Conservation (phyloP, 2,113 vertebrate genomes). For the Neoarius graeffei region DNA sequence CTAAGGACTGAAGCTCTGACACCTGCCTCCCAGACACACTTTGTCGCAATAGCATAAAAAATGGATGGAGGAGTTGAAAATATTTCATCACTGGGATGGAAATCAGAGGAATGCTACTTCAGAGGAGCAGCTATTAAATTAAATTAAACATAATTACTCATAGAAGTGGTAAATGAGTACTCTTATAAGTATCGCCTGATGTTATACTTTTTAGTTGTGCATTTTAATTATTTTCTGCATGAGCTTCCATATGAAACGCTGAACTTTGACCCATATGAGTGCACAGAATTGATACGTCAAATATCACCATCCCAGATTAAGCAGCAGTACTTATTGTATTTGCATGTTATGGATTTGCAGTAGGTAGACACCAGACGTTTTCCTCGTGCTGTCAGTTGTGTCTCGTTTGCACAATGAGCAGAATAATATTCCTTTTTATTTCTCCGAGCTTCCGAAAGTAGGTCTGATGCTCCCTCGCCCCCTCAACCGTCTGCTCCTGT, state of each 20-base stretch:
- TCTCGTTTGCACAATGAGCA: not conserved
- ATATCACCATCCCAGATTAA: not conserved
- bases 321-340: not conserved
- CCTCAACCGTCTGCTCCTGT: slow-evolving; percentile 59
- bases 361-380: not conserved
- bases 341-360: not conserved
- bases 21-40: slow-evolving; percentile 44
- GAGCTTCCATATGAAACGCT: not conserved
- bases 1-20: slow-evolving; percentile 33
- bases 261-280: not conserved
- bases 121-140: not conserved
- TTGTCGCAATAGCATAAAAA: slow-evolving; percentile 22
- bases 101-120: not conserved
- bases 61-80: not conserved
- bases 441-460: slow-evolving; percentile 61
- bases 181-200: not conserved
- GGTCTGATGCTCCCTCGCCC: slow-evolving; percentile 55
- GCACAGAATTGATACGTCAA: not conserved
- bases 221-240: not conserved
- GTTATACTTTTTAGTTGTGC: not conserved
- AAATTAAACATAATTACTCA: not conserved
- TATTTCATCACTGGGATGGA: not conserved
- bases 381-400: not conserved
- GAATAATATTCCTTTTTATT: slow-evolving; percentile 48
- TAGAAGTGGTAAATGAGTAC: not conserved